Evolutionary conservation across 2,888 invertebrate genomes (phyloP).

Genomic region (Eupithecia inturbata): DNA sequence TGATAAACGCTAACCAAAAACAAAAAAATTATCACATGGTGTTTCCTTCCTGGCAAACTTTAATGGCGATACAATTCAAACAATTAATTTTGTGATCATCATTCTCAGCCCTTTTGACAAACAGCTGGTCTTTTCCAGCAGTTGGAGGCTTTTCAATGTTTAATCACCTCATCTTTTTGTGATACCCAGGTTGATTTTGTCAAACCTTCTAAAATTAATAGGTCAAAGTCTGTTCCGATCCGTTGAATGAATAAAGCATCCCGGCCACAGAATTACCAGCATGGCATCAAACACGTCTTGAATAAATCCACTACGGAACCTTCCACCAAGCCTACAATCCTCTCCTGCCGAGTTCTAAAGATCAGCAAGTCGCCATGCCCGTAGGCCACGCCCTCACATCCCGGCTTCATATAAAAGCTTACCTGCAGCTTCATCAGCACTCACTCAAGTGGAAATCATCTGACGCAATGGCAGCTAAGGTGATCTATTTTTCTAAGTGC

Average conservation of each 20-base stretch:
- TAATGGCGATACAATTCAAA: background rate
- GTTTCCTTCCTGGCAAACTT: too few species aligned
- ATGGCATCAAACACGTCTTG: background rate
- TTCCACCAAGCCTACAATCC: background rate
- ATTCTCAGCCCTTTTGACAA: background rate
- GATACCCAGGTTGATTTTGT: background rate
- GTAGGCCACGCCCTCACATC: slow-evolving; percentile 71
- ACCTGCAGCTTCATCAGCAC: slow-evolving; percentile 57
- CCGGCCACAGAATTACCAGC: too few species aligned
- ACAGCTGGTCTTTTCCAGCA: background rate
- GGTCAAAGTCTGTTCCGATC: background rate
- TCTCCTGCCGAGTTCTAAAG: slow-evolving; percentile 60
- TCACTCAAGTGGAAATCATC: slow-evolving; percentile 71
- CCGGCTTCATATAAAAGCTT: slow-evolving; percentile 74
- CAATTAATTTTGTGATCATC: background rate
- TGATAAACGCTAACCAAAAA: too few species aligned
- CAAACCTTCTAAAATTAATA: background rate
- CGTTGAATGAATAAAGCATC: too few species aligned
- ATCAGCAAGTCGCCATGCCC: slow-evolving; percentile 66
- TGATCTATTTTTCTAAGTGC: slow-evolving; percentile 57
- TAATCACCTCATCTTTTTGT: background rate
- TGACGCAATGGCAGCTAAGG: slow-evolving; percentile 80
- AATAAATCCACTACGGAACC: slow-evolving; percentile 38
- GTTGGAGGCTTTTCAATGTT: background rate
- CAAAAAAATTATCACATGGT: too few species aligned